These are phyloP conservation scores for Sphecodes monilicornis DNA, from an alignment of 2,888 invertebrate species.

Conservation along the genomic window DNA sequence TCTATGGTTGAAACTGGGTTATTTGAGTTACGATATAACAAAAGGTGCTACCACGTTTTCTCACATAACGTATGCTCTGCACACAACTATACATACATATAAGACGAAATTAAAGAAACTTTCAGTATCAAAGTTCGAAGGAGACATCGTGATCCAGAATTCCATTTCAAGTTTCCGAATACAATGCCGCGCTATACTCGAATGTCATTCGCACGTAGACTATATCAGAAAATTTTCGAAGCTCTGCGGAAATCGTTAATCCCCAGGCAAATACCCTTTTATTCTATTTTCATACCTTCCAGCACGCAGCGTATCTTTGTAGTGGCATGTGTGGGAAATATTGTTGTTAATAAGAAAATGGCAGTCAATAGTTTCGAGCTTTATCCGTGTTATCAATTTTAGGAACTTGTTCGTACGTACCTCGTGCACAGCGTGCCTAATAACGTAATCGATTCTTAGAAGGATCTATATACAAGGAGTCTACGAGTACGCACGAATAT, in stretches of 20 bases:
- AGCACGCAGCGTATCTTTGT: constrained; percentile 20
- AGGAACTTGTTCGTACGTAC: constrained; percentile 58
- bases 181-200: not conserved
- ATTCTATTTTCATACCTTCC: constrained; percentile 41
- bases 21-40: not conserved
- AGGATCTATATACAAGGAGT: constrained; percentile 20
- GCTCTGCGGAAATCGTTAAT: not conserved
- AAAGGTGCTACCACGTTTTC: not conserved
- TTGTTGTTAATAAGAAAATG: constrained; percentile 23
- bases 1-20: not conserved
- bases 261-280: not conserved
- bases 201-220: not conserved
- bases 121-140: not conserved
- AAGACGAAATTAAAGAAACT: not conserved
- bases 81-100: not conserved
- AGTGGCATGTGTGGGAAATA: constrained; percentile 24
- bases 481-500: constrained; percentile 9
- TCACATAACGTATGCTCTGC: not conserved
- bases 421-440: constrained; percentile 60
- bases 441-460: constrained; percentile 35
- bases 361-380: constrained; percentile 2
- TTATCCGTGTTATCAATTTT: not conserved
- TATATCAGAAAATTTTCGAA: not conserved
- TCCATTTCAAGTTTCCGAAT: not conserved
- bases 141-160: not conserved